phyloP scores from a whole-genome alignment of 2,888 invertebrate genomes.

The Eupithecia centaureata region DNA sequence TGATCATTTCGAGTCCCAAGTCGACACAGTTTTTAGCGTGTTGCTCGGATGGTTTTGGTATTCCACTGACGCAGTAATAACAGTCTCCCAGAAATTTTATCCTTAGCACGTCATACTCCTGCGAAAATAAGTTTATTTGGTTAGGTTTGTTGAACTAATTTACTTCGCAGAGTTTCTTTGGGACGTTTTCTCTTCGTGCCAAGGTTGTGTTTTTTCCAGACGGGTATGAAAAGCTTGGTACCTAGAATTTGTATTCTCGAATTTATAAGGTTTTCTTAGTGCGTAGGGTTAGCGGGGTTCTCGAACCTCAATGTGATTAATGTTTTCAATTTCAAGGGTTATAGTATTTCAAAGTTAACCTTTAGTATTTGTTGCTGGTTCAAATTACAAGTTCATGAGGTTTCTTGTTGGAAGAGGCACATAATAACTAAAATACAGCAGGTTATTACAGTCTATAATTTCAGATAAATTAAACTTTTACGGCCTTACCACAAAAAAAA shows the following conservation, averaged over 20 bases:
- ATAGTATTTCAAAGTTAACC: background rate
- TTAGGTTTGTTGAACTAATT: conserved; percentile 24
- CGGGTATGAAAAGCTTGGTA: background rate
- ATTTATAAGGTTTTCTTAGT: background rate
- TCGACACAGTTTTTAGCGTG: conserved; percentile 96
- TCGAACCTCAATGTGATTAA: background rate
- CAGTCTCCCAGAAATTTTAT: conserved; percentile 98
- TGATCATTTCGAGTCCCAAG: conserved; percentile 96
- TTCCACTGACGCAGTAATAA: conserved; percentile 96
- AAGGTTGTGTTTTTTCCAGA: conserved; percentile 2
- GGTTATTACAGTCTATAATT: no score
- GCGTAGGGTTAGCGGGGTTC: background rate
- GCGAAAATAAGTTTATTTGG: conserved; percentile 38
- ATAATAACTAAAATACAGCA: background rate
- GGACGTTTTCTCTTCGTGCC: background rate
- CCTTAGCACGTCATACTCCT: conserved; percentile 90
- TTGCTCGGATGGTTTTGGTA: conserved; percentile 89
- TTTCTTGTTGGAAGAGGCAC: background rate
- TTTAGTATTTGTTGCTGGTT: background rate
- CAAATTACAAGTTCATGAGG: background rate
- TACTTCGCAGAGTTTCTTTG: conserved; percentile 8
- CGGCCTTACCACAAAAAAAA: no score
- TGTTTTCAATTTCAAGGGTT: conserved; percentile 1
- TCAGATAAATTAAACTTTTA: no score
- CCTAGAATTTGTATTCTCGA: background rate